These are phyloP conservation scores for Lomographa bimaculata DNA, from an alignment of 2,888 invertebrate species.

Conservation along the genomic window DNA sequence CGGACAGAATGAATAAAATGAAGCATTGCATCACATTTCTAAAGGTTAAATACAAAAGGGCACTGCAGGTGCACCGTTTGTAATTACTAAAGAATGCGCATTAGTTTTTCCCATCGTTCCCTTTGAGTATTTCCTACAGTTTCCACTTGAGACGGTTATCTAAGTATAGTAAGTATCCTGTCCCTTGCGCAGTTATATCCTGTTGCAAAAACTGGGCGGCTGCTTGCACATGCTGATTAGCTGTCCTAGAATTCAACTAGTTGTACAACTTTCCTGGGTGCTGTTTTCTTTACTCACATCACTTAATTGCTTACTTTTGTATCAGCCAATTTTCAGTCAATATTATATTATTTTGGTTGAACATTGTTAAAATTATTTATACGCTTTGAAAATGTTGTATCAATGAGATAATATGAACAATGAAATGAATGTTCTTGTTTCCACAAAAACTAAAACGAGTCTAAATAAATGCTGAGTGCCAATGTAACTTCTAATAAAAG, in stretches of 20 bases:
- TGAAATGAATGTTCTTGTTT: too few relatives aligned
- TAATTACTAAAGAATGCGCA: conserved; percentile 15
- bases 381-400: too few relatives aligned
- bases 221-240: conserved; percentile 8
- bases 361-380: too few relatives aligned
- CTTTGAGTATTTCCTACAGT: not conserved
- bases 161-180: conserved; percentile 20
- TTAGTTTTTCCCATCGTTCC: conserved; percentile 12
- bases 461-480: too few relatives aligned
- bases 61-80: conserved; percentile 15
- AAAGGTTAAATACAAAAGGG: conserved; percentile 22
- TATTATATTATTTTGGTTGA: too few relatives aligned
- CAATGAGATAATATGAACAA: too few relatives aligned
- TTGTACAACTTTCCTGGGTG: conserved; percentile 5
- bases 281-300: too few relatives aligned
- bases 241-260: conserved; percentile 14
- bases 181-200: conserved; percentile 21
- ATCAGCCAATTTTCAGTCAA: too few relatives aligned
- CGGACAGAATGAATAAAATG: too few relatives aligned
- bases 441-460: too few relatives aligned
- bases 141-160: conserved; percentile 1
- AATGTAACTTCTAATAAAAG: too few relatives aligned
- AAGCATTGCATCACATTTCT: conserved; percentile 15
- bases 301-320: too few relatives aligned
- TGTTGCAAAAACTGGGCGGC: conserved; percentile 14